A percentile compares a stretch with the other conserved stretches of the same genome.
phyloP scores from a whole-genome alignment of 2,888 invertebrate species.

The Agrochola lychnidis region DNA sequence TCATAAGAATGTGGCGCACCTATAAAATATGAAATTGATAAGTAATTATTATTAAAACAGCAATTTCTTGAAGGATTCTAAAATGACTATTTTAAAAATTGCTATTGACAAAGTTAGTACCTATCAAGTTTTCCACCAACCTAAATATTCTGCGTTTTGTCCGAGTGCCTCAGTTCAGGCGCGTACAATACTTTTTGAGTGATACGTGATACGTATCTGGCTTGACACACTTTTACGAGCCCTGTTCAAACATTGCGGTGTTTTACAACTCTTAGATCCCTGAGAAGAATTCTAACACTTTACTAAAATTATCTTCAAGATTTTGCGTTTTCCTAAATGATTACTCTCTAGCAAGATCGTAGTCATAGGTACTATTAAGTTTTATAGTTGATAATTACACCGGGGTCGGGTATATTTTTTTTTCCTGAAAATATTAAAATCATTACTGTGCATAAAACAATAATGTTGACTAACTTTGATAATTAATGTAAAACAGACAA shows the following conservation, averaged over 20 bases:
- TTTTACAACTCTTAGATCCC: constrained; percentile 43
- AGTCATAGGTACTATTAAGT: neutral
- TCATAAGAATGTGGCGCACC: neutral
- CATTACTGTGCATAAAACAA: constrained; percentile 3
- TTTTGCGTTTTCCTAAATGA: constrained; percentile 24
- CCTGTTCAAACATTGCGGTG: constrained; percentile 58
- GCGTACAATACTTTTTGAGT: constrained; percentile 67
- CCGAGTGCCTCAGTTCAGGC: constrained; percentile 28
- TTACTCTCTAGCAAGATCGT: neutral
- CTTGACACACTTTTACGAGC: constrained; percentile 61
- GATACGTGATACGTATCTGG: constrained; percentile 65
- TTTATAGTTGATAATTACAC: neutral
- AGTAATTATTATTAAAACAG: neutral
- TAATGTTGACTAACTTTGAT: neutral
- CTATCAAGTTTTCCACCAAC: neutral
- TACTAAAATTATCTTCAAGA: constrained; percentile 17
- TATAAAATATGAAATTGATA: neutral
- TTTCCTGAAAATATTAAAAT: neutral
- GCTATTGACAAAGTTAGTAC: constrained; percentile 5
- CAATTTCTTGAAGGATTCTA: neutral
- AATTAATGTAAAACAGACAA: neutral
- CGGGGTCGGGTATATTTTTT: no score
- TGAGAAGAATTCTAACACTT: constrained; percentile 37
- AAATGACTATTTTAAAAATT: neutral
- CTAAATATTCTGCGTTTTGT: neutral